Evolutionary conservation across 2,113 vertebrate species (phyloP).

Genomic region (Eulacestoma nigropectus): DNA sequence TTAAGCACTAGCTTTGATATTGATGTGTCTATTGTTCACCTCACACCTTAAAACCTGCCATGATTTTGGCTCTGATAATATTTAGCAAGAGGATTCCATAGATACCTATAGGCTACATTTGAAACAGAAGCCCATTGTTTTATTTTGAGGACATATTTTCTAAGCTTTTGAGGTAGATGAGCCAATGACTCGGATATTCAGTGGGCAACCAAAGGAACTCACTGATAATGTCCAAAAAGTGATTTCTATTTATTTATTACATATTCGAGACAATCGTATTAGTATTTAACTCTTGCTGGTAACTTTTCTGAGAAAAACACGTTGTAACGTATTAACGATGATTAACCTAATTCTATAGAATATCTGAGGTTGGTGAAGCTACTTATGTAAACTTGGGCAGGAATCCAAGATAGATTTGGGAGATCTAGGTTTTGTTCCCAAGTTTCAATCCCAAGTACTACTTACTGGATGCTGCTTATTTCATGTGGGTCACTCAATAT

Average conservation of each 20-base stretch:
- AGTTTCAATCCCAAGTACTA: not conserved
- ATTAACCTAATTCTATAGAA: not conserved
- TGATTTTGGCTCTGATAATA: not conserved
- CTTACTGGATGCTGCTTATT: not conserved
- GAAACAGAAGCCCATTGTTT: not conserved
- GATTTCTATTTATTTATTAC: not conserved
- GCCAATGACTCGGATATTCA: not conserved
- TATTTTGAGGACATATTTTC: not conserved
- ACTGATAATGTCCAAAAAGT: not conserved
- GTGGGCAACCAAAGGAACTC: not conserved
- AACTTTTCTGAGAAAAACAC: not conserved
- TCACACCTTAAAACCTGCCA: not conserved
- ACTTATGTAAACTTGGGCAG: not conserved
- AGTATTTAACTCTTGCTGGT: not conserved
- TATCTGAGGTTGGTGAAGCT: not conserved
- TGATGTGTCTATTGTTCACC: not conserved
- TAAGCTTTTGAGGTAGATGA: not conserved
- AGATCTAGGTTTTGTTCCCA: not conserved
- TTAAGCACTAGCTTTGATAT: not conserved
- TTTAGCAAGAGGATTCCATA: not conserved
- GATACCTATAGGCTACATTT: not conserved
- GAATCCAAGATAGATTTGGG: not conserved
- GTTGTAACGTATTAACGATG: not conserved
- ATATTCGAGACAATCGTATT: not conserved
- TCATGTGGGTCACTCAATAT: not conserved